Evolutionary conservation across 2,888 invertebrate species (phyloP).

Genomic region (Tinea trinotella): DNA sequence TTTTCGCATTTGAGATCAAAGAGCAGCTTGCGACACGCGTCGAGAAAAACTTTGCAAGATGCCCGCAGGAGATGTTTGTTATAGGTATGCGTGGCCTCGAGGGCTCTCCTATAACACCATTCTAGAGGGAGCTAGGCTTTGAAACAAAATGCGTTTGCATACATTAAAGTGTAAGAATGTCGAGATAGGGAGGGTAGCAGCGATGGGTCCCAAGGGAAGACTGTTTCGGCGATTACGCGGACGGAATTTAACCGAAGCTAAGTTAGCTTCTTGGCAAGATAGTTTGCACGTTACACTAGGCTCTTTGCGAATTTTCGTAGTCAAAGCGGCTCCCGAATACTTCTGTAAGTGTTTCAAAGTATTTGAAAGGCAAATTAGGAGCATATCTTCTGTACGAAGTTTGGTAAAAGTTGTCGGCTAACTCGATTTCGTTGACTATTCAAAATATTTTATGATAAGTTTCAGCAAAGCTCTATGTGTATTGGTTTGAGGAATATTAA

Average conservation of each 20-base stretch:
- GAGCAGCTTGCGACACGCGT: conserved; percentile 59
- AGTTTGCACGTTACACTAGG: conserved; percentile 65
- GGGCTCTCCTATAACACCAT: conserved; percentile 60
- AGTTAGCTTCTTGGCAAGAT: conserved; percentile 57
- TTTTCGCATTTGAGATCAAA: conserved; percentile 71
- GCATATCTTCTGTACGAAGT: conserved; percentile 44
- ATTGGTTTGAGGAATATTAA: conserved; percentile 1
- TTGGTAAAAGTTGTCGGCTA: conserved; percentile 23
- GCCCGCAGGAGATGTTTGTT: neutral
- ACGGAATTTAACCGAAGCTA: conserved; percentile 54
- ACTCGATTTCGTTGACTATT: conserved; percentile 15
- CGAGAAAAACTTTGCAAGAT: conserved; percentile 49
- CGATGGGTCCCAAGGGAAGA: conserved; percentile 49
- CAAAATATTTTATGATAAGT: conserved; percentile 16
- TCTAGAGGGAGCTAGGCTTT: conserved; percentile 65
- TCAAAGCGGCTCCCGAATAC: conserved; percentile 55
- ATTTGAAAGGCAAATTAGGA: conserved; percentile 69
- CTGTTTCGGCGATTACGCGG: conserved; percentile 71
- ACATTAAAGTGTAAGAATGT: conserved; percentile 72
- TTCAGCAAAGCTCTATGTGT: neutral
- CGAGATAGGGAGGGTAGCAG: conserved; percentile 61
- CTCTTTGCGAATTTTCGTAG: conserved; percentile 58
- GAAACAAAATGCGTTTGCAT: conserved; percentile 74
- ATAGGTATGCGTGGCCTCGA: conserved; percentile 27
- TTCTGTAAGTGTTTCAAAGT: conserved; percentile 55